Evolutionary conservation across 1,140 invertebrate genomes (phyloP).

Genomic region (Pogonomyrmex californicus): DNA sequence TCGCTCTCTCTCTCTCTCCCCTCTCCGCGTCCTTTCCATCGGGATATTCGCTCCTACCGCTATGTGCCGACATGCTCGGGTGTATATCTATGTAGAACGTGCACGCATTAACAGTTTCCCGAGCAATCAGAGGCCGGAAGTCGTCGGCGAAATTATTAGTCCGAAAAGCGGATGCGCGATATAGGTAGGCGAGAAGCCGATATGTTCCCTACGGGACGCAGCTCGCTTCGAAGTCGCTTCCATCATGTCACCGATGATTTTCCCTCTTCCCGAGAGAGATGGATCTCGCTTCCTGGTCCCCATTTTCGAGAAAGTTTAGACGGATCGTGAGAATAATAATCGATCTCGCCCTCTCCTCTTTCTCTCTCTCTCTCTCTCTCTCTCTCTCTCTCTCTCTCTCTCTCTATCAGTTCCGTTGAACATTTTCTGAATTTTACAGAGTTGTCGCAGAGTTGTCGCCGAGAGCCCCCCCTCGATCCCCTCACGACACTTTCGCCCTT

Average conservation of each 20-base stretch:
- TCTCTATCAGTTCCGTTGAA: not conserved
- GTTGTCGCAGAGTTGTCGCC: constrained; percentile 23
- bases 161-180: constrained; percentile 75
- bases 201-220: constrained; percentile 19
- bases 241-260: constrained; percentile 35
- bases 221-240: constrained; percentile 24
- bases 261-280: not conserved
- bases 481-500: not conserved
- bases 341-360: no score
- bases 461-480: not conserved
- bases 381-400: not conserved
- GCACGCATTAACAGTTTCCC: constrained; percentile 74
- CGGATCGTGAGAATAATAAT: not conserved
- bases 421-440: not conserved
- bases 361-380: no score
- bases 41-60: not conserved
- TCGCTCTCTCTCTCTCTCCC: no score
- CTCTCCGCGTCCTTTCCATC: not conserved
- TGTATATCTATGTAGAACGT: constrained; percentile 59
- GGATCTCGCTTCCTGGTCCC: not conserved
- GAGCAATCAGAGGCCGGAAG: constrained; percentile 81
- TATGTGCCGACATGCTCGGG: constrained; percentile 1
- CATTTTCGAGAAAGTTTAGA: constrained; percentile 1
- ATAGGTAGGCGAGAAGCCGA: constrained; percentile 27
- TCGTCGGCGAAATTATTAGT: constrained; percentile 80